A percentile compares a stretch with the other conserved stretches of the same genome.
phyloP scores from a whole-genome alignment of 1,140 invertebrate species.

The Platorchestia sp. region DNA sequence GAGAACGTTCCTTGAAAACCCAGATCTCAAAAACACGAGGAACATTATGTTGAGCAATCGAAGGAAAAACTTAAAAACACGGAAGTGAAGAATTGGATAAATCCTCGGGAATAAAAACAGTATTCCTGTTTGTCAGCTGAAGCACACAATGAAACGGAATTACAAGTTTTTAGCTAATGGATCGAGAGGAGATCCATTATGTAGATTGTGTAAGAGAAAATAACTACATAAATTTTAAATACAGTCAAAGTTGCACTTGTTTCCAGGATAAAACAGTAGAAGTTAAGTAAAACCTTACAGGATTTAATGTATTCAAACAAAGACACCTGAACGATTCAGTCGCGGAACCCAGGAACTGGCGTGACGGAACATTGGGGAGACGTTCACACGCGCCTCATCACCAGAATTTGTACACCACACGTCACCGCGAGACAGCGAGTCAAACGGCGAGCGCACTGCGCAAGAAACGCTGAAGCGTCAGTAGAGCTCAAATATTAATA shows the following conservation, averaged over 20 bases:
- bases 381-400: neutral
- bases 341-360: neutral
- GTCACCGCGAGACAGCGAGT: neutral
- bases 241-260: neutral
- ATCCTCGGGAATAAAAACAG: neutral
- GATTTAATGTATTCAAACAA: neutral
- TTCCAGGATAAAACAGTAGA: neutral
- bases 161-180: neutral
- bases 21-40: neutral
- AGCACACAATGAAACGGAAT: neutral
- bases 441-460: neutral
- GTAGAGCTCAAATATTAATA: neutral
- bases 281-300: neutral
- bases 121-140: neutral
- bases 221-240: neutral
- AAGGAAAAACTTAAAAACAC: neutral
- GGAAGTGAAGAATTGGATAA: neutral
- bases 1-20: neutral
- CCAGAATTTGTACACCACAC: neutral
- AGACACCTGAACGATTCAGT: neutral
- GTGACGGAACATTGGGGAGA: neutral
- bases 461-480: neutral
- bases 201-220: neutral
- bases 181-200: too few species aligned
- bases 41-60: neutral